phyloP scores from a whole-genome alignment of 1,140 invertebrate species.

The Drosophila ficusphila region DNA sequence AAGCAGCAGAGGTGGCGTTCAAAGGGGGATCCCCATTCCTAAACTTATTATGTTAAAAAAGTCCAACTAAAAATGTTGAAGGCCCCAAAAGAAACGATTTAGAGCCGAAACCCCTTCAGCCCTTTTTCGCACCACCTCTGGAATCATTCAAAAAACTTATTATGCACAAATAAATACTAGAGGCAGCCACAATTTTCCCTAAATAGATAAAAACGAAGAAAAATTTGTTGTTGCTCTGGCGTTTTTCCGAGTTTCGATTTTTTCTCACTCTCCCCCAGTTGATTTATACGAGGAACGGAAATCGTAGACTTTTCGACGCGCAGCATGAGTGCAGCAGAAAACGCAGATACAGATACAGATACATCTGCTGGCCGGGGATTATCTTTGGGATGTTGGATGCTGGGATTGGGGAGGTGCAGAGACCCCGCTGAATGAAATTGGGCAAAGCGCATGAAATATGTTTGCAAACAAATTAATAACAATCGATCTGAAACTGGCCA shows the following conservation, averaged over 20 bases:
- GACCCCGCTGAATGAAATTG: slow-evolving; percentile 62
- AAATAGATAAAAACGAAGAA: slow-evolving; percentile 75
- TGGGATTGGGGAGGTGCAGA: background rate
- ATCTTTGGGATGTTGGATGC: slow-evolving; percentile 31
- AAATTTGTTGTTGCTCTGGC: slow-evolving; percentile 49
- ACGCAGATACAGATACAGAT: slow-evolving; percentile 29
- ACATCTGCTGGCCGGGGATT: slow-evolving; percentile 38
- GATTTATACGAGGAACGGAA: slow-evolving; percentile 79
- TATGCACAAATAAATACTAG: slow-evolving; percentile 78
- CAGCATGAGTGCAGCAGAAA: slow-evolving; percentile 78
- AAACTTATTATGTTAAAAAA: background rate
- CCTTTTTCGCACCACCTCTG: slow-evolving; percentile 6
- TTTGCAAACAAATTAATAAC: slow-evolving; percentile 82
- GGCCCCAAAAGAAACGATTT: background rate
- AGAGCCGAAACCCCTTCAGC: background rate
- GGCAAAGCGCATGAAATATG: slow-evolving; percentile 73
- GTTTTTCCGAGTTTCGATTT: slow-evolving; percentile 9
- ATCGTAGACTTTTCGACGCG: slow-evolving; percentile 82
- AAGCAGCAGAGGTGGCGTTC: slow-evolving; percentile 28
- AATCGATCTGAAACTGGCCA: slow-evolving; percentile 72
- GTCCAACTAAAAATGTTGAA: background rate
- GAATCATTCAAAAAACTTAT: slow-evolving; percentile 67
- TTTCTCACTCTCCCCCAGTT: slow-evolving; percentile 43
- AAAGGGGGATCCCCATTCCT: background rate
- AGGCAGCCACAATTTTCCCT: slow-evolving; percentile 33